Evolutionary conservation across 1,140 invertebrate genomes (phyloP).

Genomic region (Drosophila tsacasi): DNA sequence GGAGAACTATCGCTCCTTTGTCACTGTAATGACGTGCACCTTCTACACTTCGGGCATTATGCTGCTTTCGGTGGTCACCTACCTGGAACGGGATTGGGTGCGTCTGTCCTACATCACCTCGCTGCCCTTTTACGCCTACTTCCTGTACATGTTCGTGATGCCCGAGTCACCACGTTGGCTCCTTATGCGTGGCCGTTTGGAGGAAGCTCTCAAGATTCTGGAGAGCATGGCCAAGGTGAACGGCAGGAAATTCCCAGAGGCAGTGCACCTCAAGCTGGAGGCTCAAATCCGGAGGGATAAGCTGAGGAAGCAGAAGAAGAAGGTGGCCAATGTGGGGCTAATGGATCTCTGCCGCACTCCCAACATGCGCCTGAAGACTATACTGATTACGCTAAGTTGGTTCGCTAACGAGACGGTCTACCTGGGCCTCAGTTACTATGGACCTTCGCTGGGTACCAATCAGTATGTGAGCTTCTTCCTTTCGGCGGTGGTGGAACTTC

Average conservation of each 20-base stretch:
- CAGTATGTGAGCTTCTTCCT: constrained; percentile 94
- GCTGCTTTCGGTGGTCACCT: constrained; percentile 92
- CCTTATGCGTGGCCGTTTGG: constrained; percentile 91
- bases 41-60: constrained; percentile 95
- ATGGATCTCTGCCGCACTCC: constrained; percentile 91
- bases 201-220: constrained; percentile 92
- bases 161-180: constrained; percentile 95
- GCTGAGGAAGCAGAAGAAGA: constrained; percentile 87
- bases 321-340: constrained; percentile 88
- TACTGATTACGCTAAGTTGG: constrained; percentile 89
- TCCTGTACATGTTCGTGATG: constrained; percentile 93
- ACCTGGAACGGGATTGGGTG: constrained; percentile 93
- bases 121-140: constrained; percentile 93
- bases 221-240: constrained; percentile 92
- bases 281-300: constrained; percentile 85
- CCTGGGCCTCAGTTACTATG: constrained; percentile 92
- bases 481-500: constrained; percentile 93
- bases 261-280: constrained; percentile 90
- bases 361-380: constrained; percentile 92
- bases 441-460: constrained; percentile 92
- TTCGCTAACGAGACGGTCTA: constrained; percentile 93
- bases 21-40: constrained; percentile 95
- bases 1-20: constrained; percentile 95
- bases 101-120: constrained; percentile 92
- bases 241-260: constrained; percentile 90